phyloP scores from a whole-genome alignment of 2,888 invertebrate species.

The Caenorhabditis drosophilae region DNA sequence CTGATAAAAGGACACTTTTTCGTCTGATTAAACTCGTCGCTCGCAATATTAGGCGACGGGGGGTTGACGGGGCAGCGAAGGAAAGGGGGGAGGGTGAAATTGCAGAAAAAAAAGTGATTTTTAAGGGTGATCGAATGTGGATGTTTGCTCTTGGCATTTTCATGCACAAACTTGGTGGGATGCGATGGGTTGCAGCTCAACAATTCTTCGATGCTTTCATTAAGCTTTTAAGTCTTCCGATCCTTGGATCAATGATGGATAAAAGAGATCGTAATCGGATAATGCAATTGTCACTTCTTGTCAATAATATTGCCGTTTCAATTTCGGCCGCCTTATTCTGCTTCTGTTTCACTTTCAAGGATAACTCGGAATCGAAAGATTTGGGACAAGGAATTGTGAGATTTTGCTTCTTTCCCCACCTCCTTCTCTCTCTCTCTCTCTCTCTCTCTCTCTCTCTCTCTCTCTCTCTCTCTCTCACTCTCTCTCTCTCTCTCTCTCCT shows the following conservation, averaged over 20 bases:
- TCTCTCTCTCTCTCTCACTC: too few species aligned
- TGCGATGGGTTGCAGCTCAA: conserved; percentile 51
- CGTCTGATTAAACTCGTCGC: too few species aligned
- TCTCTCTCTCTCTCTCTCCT: too few species aligned
- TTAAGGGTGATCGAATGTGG: conserved; percentile 58
- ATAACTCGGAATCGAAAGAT: too few species aligned
- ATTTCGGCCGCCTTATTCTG: conserved; percentile 41
- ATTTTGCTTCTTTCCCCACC: too few species aligned
- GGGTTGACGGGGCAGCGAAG: conserved; percentile 3
- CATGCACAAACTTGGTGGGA: conserved; percentile 47
- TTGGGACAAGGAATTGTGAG: too few species aligned
- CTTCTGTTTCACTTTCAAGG: conserved; percentile 21
- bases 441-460: too few species aligned
- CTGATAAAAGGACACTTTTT: too few species aligned
- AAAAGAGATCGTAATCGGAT: conserved; percentile 23
- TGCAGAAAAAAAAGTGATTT: neutral
- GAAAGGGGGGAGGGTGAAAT: neutral
- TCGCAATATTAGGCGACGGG: neutral
- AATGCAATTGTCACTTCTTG: conserved; percentile 25
- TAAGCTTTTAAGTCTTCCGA: conserved; percentile 27
- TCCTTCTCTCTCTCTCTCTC: too few species aligned
- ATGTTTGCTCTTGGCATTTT: conserved; percentile 50
- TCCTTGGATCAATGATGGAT: conserved; percentile 32
- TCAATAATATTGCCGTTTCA: conserved; percentile 54
- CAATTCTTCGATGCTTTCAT: conserved; percentile 43